Base-by-base conservation (phyloP, 2,113 vertebrate genomes). In the Leptocoma aspasia region DNA sequence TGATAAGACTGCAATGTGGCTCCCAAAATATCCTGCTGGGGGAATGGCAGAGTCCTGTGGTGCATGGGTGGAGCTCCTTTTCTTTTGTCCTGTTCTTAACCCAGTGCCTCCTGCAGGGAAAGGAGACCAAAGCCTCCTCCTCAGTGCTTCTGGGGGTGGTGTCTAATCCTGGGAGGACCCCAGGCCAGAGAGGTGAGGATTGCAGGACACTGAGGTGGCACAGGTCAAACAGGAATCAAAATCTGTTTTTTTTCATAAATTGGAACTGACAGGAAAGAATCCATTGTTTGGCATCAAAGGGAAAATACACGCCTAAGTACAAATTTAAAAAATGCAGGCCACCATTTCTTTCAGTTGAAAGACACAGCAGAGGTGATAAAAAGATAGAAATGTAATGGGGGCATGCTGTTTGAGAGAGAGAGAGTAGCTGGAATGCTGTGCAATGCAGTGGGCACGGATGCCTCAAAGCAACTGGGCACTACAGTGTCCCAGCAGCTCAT, bases 371-470 rank as follows among this genome's bases (percentile, higher is more conserved):
- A 68, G 27, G 26, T 24, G 70, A 77, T 45, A 21, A 42, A 42
- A 30, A 16, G n/a, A 4, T 5, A 54, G 27, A 57, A 11, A 26
- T 15, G 30, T 22, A 87, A 56, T 11, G 41, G 41, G n/a, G 26
- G 30, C 45, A n/a, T 42, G 17, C 3, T 24, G 15, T 66, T 75
- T 60, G 49, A 28, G 45, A 31, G 31, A 9, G 28, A 49, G 45
- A 50, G 37, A 45, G 24, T 1, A 71, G 26, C 33, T 28, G 49
- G 57, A 71, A 50, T 3, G 2, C 39, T 41, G 17, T 10, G n/a
- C 19, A 17, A 1, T n/a, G 27, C 27, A 16, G 35, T 1, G 5
- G 84, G 64, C 28, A 60, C 0, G 0, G n/a, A 26, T 10, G 10
- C 18, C 59, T 59, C 73, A 76, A 42, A 89, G 42, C 22, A 49